Evolutionary conservation across 2,113 vertebrate species (phyloP).

Genomic region (Morone chrysops): DNA sequence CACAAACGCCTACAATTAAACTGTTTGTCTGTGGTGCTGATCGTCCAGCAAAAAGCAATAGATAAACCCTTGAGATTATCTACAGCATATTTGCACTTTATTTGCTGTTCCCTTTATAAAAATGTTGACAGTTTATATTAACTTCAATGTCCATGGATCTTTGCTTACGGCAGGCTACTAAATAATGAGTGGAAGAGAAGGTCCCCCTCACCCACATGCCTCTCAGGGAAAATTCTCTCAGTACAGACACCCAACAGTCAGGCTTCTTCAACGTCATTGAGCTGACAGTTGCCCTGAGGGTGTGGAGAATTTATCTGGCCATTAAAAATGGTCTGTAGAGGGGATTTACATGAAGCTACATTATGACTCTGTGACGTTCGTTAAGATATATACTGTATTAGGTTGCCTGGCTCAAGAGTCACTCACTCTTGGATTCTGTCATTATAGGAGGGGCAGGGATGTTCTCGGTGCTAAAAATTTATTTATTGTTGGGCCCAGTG

Average conservation of each 20-base stretch:
- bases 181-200: conserved; percentile 20
- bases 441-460: background rate
- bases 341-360: conserved; percentile 29
- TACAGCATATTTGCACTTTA: conserved; percentile 6
- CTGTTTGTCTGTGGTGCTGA: conserved; percentile 3
- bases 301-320: conserved; percentile 39
- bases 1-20: background rate
- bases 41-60: background rate
- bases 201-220: background rate
- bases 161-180: conserved; percentile 23
- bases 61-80: conserved; percentile 9
- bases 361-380: conserved; percentile 40
- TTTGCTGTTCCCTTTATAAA: conserved; percentile 23
- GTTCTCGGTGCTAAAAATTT: background rate
- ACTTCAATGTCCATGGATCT: conserved; percentile 20
- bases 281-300: conserved; percentile 40
- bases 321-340: conserved; percentile 36
- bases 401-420: background rate
- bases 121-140: conserved; percentile 27
- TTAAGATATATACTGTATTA: conserved; percentile 21
- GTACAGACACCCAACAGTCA: conserved; percentile 22
- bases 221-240: background rate
- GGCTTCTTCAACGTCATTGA: conserved; percentile 21
- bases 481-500: conserved; percentile 1
- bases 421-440: background rate